phyloP scores from a whole-genome alignment of 1,140 invertebrate species.

The Heliothis subflexa region DNA sequence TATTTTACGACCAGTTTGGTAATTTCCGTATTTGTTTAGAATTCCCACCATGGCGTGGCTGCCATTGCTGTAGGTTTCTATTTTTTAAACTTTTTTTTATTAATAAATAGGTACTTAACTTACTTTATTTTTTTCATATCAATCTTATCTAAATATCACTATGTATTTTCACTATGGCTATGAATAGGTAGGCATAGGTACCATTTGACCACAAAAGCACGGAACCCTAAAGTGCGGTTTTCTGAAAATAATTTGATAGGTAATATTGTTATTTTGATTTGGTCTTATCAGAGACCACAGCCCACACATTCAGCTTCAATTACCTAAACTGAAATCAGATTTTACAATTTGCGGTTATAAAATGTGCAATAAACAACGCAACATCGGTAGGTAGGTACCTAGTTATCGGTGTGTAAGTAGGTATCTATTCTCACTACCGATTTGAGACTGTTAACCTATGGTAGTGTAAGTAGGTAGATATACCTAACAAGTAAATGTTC shows the following conservation, averaged over 20 bases:
- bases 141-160: too few species aligned
- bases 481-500: too few species aligned
- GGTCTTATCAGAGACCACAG: slow-evolving; percentile 32
- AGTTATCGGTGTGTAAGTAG: not conserved
- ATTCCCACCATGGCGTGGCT: too few species aligned
- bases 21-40: too few species aligned
- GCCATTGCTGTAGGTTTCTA: too few species aligned
- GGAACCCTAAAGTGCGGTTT: not conserved
- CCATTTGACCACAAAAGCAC: not conserved
- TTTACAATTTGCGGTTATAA: slow-evolving; percentile 33
- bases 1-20: too few species aligned
- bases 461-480: not conserved
- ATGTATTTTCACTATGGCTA: too few species aligned
- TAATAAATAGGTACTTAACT: too few species aligned
- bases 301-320: slow-evolving; percentile 36
- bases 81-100: too few species aligned
- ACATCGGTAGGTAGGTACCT: not conserved
- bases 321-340: slow-evolving; percentile 15
- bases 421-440: not conserved
- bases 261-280: slow-evolving; percentile 18
- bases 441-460: not conserved
- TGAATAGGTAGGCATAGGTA: not conserved
- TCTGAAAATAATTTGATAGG: not conserved
- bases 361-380: not conserved
- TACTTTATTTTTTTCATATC: too few species aligned